Base-by-base conservation (phyloP, 2,113 vertebrate genomes). In the Axis porcinus region DNA sequence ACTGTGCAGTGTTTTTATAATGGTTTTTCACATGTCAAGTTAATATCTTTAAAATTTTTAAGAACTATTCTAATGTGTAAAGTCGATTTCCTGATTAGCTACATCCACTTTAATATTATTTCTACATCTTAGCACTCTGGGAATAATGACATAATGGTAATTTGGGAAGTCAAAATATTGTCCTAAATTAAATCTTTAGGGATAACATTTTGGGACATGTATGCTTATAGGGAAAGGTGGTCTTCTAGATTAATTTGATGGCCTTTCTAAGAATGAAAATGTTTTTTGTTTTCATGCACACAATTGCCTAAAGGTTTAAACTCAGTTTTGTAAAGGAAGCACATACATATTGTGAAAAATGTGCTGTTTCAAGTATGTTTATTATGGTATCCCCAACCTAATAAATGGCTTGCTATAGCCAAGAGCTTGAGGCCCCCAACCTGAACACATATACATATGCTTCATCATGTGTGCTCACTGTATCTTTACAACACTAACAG, bases 161-260 rank as follows among this genome's bases (percentile, higher is more conserved):
- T 86, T 40, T 96, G 84, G n/a, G 52, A 84, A 97, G 94, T 97
- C 96, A 97, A 98, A 98, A 97, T 98, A 97, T 97, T 98, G 86
- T 97, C 21, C 78, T 93, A 94, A 89, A 91, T 94, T 96, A 96
- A 96, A 86, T 45, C 21, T 86, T 83, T 54, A 96, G 36, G 60
- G 67, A 93, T 57, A 85, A 91, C 7, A 0, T 96, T 95, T 94
- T 89, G 36, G 86, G 92, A 96, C 30, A 91, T 60, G 23, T 86
- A 25, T 89, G 52, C 40, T 50, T 91, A 67, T 55, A 23, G 30
- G 13, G 7, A 54, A 7, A 27, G 25, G 36, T 43, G 5, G 4
- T 52, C 28, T 96, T 70, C 16, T 93, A 86, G 23, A 95, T 64
- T 94, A 94, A 97, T 64, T 74, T 87, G 52, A 97, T 92, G 25